These are phyloP conservation scores for Sarcophaga carnaria DNA, from an alignment of 2,888 invertebrate genomes.

Conservation along the genomic window DNA sequence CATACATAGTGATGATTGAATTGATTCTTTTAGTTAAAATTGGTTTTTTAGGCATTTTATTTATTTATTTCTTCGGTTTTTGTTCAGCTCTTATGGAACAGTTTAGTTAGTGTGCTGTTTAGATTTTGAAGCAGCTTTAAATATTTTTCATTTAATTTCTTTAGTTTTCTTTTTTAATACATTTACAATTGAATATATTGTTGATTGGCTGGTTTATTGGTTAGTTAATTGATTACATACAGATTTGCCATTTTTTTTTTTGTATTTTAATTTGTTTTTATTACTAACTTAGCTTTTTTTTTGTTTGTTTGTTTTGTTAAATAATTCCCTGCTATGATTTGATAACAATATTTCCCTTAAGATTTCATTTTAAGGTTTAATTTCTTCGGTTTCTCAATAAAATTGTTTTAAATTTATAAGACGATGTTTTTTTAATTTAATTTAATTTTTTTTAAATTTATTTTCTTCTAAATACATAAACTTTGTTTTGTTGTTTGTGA, in stretches of 20 bases:
- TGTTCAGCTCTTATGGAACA: conserved; percentile 48
- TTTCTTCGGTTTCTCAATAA: conserved; percentile 38
- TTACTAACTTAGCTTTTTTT: conserved; percentile 52
- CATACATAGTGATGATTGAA: no score
- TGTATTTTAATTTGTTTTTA: conserved; percentile 33
- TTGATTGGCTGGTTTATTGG: conserved; percentile 16
- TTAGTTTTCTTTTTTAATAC: conserved; percentile 6
- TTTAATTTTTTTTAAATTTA: conserved; percentile 41
- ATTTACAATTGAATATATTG: background rate
- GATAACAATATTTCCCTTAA: conserved; percentile 53
- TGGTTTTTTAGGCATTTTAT: conserved; percentile 41
- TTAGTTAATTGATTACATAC: conserved; percentile 34
- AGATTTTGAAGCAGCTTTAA: conserved; percentile 23
- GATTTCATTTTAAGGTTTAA: conserved; percentile 33
- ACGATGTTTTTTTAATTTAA: conserved; percentile 61
- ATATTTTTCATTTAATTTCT: conserved; percentile 3
- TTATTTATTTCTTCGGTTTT: background rate
- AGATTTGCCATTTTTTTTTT: conserved; percentile 54
- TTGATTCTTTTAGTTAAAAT: background rate
- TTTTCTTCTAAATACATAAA: conserved; percentile 64
- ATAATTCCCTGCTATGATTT: conserved; percentile 67
- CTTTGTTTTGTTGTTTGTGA: conserved; percentile 61
- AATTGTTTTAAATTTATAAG: conserved; percentile 45
- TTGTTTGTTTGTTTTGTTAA: conserved; percentile 59
- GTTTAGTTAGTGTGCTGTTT: background rate